Conservation (phyloP, 1,140 invertebrate genomes). For the Zaprionus kolodkinae region DNA sequence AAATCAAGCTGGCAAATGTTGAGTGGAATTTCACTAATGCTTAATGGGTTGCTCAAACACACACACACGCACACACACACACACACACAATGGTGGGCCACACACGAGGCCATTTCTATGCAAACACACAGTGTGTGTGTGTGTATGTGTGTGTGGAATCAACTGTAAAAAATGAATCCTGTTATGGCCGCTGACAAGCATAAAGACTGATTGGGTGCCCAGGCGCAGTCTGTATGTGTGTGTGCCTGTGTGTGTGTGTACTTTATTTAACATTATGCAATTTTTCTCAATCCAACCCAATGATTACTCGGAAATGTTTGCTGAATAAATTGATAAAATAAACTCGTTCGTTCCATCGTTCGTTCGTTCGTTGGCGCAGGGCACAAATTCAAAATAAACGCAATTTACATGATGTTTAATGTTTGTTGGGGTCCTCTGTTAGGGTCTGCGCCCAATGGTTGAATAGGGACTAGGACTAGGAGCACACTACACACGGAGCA, state of each 20-base stretch:
- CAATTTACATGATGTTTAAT: conserved; percentile 77
- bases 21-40: conserved; percentile 3
- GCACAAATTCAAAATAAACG: conserved; percentile 50
- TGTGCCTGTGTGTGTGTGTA: conserved; percentile 11
- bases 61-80: neutral
- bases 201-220: conserved; percentile 28
- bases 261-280: conserved; percentile 26
- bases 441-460: neutral
- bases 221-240: neutral
- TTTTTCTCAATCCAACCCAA: conserved; percentile 22
- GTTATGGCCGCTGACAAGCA: conserved; percentile 30
- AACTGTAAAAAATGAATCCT: conserved; percentile 35
- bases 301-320: conserved; percentile 49
- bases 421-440: conserved; percentile 48
- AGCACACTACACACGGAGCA: neutral
- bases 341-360: conserved; percentile 26
- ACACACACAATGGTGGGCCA: neutral
- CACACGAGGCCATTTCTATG: conserved; percentile 7
- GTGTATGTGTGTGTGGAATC: conserved; percentile 3
- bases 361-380: conserved; percentile 2
- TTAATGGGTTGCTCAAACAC: conserved; percentile 5
- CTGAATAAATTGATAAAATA: conserved; percentile 69
- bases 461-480: neutral
- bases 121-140: neutral
- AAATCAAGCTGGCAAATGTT: neutral